Base-by-base conservation (phyloP, 64 coral and sea anemone species). In the Porites lutea region DNA sequence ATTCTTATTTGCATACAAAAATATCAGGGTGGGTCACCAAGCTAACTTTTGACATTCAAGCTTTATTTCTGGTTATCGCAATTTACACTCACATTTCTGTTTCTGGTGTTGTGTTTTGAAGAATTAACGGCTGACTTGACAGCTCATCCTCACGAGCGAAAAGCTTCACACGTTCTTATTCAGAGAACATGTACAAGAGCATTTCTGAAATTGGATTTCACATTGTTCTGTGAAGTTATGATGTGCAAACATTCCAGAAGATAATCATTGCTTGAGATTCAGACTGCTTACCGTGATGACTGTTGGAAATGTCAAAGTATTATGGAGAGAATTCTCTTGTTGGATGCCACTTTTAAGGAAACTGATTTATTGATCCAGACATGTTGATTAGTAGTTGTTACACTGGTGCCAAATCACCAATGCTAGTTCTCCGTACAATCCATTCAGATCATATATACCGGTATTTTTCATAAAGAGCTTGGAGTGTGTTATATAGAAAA, bases 1-100 rank as follows among this genome's bases (percentile, higher is more conserved):
- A n/a, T n/a, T n/a, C 14, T 67, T 67, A n/a, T n/a, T 67, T 67
- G 14, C 64, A 67, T 72, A 21, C 70, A 23, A 6, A 72, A 72
- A 72, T n/a, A 72, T 43, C 70, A 72, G 70, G 70, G 70, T 72
- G 44, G 70, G 70, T 45, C 70, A 72, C 70, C 20, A 12, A 72
- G 70, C 70, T 72, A 72, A 72, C 70, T 67, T 67, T 67, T n/a
- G 6, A 5, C 14, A 67, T 18, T 67, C 64, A 67, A 67, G 64
- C 4, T 67, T 67, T 67, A 67, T 67, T 67, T 67, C 64, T 13
- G 64, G 64, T 19, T 67, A 18, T n/a, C 4, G 64, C 64, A 18
- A 67, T 67, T 67, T 67, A 18, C 14, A n/a, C 64, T 13, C 14
- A 67, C 64, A 67, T 5, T 67, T 67, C 13, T 60, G 13, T 60